These are phyloP conservation scores for Actenoides hombroni DNA, from an alignment of 2,113 vertebrate genomes.

Conservation along the genomic window DNA sequence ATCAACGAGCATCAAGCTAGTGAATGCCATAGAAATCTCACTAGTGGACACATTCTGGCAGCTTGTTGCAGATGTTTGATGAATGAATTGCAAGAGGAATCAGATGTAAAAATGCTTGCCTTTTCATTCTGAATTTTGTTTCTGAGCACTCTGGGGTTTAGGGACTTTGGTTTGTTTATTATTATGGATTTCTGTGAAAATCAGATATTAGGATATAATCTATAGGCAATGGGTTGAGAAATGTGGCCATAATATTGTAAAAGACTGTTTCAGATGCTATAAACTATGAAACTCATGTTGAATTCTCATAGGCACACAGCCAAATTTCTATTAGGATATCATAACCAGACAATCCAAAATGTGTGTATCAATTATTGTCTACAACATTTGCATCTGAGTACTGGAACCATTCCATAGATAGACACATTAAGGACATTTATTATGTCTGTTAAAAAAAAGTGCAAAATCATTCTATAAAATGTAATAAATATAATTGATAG, in stretches of 20 bases:
- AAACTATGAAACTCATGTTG: conserved; percentile 15
- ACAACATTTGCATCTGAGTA: conserved; percentile 18
- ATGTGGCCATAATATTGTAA: conserved; percentile 13
- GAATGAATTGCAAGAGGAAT: conserved; percentile 48
- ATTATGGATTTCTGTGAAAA: conserved; percentile 53
- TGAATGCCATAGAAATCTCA: conserved; percentile 29
- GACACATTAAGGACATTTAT: background rate
- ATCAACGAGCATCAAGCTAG: conserved; percentile 32
- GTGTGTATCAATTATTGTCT: conserved; percentile 20
- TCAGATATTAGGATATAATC: conserved; percentile 25
- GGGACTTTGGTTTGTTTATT: conserved; percentile 30
- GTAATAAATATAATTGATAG: background rate
- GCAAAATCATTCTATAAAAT: background rate
- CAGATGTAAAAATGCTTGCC: conserved; percentile 31
- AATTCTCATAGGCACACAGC: conserved; percentile 34
- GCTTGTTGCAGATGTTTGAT: conserved; percentile 59
- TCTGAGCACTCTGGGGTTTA: conserved; percentile 14
- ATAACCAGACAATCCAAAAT: conserved; percentile 44
- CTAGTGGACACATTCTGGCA: conserved; percentile 50
- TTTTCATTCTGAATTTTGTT: conserved; percentile 59
- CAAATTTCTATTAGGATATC: conserved; percentile 58
- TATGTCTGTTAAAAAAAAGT: background rate
- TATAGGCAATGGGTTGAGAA: conserved; percentile 34
- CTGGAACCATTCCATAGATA: background rate
- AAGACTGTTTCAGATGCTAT: conserved; percentile 15